Evolutionary conservation across 2,113 vertebrate species (phyloP).

Genomic region (Lamprotornis superbus): DNA sequence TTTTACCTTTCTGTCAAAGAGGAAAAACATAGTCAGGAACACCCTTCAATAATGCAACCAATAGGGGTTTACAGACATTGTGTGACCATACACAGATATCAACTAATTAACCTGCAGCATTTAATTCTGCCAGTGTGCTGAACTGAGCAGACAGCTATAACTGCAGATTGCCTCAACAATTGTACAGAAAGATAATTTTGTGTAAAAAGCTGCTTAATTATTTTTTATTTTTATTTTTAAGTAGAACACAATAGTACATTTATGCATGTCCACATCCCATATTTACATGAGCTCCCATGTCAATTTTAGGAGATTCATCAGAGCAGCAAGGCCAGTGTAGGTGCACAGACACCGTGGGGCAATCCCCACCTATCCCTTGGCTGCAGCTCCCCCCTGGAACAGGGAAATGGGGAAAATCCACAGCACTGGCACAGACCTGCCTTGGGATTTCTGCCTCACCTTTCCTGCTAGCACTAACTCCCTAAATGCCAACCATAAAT

Average conservation of each 20-base stretch:
- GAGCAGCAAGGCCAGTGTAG: not conserved
- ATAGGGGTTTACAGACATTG: not conserved
- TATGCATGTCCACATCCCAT: fast-evolving
- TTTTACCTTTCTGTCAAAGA: not conserved
- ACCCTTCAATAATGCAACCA: not conserved
- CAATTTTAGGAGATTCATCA: not conserved
- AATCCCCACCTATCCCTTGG: not conserved
- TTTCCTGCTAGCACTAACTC: not conserved
- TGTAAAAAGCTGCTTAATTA: not conserved
- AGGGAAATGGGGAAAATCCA: not conserved
- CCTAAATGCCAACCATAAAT: not conserved
- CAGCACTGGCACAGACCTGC: not conserved
- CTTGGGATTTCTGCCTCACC: not conserved
- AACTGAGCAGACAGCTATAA: not conserved
- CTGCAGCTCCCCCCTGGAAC: not conserved
- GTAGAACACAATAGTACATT: not conserved
- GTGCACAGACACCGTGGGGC: fast-evolving
- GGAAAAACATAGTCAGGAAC: not conserved
- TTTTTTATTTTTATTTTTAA: not conserved
- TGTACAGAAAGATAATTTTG: not conserved
- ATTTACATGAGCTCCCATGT: fast-evolving
- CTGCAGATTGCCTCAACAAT: not conserved
- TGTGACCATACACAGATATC: not conserved
- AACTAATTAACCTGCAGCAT: not conserved
- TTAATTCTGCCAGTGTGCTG: not conserved